Base-by-base conservation (phyloP, 2,888 invertebrate genomes). In the Amphipoea lucens region DNA sequence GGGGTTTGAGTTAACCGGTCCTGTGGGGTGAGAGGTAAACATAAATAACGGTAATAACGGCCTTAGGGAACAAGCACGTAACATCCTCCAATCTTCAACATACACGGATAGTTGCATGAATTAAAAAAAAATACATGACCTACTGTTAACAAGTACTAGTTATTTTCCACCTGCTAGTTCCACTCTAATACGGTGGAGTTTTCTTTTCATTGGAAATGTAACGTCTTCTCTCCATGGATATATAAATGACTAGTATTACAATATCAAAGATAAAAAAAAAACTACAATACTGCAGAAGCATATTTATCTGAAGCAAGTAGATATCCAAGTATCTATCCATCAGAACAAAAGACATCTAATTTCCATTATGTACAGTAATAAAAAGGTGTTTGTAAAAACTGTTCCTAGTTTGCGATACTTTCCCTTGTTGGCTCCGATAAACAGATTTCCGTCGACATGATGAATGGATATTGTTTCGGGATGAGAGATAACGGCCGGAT, bases 381-480 rank as follows among this genome's bases (percentile, higher is more conserved):
- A 83, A 82, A 79, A 79, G 57, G 63, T 68, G 68, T 79, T 60
- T 23, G 36, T 67, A 80, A 70, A 90, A 88, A 89, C 81, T 82
- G 82, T 73, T 76, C 71, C 80, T 85, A 82, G 76, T 90, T 89
- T 87, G 85, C 88, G 51, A 68, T 78, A 83, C 67, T 74, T 90
- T 88, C 84, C 87, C 89, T 90, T 90, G 88, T 90, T 91, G 88
- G 89, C 78, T 86, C 83, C 90, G 89, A 91, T 91, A 90, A 90
- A 90, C 88, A 89, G 89, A 90, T 92, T 91, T 88, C 87, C 88
- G 88, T 83, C 77, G 84, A 80, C 71, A 88, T 92, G 92, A 92
- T 92, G 90, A 93, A 93, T 93, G 91, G 90, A 89, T 91, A 92
- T 92, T 92, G 91, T 92, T 91, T 91, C 85, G 87, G 88, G 79